Percentiles rank a stretch among this genome's conserved stretches.
phyloP scores from a whole-genome alignment of 2,888 invertebrate species.

The Agriotes lineatus region DNA sequence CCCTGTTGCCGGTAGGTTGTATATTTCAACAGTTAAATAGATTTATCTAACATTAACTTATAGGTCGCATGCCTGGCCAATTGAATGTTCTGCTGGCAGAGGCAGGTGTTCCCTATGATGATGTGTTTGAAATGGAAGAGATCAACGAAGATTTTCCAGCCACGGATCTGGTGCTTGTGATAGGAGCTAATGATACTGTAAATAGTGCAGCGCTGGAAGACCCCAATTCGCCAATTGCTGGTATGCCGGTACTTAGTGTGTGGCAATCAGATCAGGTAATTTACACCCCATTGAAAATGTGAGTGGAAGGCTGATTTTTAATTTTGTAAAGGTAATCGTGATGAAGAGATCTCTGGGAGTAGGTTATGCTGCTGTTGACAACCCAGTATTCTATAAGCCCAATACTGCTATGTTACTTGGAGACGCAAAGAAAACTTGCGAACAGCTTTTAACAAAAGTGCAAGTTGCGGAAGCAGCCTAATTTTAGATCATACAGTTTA shows the following conservation, averaged over 20 bases:
- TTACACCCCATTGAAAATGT: constrained; percentile 10
- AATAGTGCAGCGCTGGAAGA: constrained; percentile 93
- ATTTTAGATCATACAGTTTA: no score
- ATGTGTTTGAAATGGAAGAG: constrained; percentile 93
- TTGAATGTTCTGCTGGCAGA: constrained; percentile 92
- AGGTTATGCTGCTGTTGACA: constrained; percentile 92
- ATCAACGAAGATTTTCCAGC: constrained; percentile 89
- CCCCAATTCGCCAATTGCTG: constrained; percentile 91
- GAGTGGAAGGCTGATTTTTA: no score
- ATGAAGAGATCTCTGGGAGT: constrained; percentile 92
- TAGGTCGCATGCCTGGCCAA: constrained; percentile 94
- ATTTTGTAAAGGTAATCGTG: constrained; percentile 77
- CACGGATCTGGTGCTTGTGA: constrained; percentile 87
- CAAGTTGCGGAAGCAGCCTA: constrained; percentile 58
- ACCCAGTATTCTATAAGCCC: constrained; percentile 91
- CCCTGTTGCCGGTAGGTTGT: constrained; percentile 88
- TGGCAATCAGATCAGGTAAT: constrained; percentile 87
- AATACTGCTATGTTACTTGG: constrained; percentile 91
- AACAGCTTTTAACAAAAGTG: constrained; percentile 80
- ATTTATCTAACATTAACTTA: no score
- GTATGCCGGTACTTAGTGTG: constrained; percentile 92
- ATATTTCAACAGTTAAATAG: no score
- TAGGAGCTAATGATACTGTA: constrained; percentile 92
- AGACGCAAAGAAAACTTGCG: constrained; percentile 93
- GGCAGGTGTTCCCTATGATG: constrained; percentile 93